phyloP scores from a whole-genome alignment of 2,888 invertebrate species.

The Seira ritae region DNA sequence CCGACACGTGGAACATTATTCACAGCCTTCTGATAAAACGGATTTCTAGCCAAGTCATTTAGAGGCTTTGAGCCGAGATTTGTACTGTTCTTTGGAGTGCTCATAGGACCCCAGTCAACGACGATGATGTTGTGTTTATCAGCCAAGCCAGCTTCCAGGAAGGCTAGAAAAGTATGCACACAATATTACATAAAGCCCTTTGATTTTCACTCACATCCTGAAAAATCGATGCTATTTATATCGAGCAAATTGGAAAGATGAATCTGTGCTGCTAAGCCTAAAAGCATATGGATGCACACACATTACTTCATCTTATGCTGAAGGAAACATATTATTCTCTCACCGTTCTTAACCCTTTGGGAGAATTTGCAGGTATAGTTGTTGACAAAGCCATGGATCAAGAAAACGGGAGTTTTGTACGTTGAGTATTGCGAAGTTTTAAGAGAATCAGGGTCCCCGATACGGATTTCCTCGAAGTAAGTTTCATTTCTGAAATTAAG shows the following conservation, averaged over 20 bases:
- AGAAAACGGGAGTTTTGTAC: constrained; percentile 39
- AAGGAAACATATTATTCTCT: background rate
- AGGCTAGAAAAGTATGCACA: constrained; percentile 30
- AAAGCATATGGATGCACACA: background rate
- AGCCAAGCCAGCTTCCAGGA: constrained; percentile 44
- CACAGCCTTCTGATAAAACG: constrained; percentile 59
- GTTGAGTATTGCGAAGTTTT: constrained; percentile 39
- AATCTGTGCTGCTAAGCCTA: no score
- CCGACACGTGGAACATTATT: constrained; percentile 64
- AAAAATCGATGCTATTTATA: no score
- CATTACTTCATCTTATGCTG: background rate
- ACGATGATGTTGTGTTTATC: constrained; percentile 53
- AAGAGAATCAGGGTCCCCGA: constrained; percentile 44
- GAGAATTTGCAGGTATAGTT: constrained; percentile 62
- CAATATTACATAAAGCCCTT: no score
- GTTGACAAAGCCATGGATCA: constrained; percentile 65
- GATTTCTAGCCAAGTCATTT: constrained; percentile 54
- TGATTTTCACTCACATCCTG: no score
- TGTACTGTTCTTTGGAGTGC: constrained; percentile 54
- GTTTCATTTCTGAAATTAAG: constrained; percentile 50
- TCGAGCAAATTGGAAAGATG: no score
- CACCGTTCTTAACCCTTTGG: constrained; percentile 63
- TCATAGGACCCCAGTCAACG: constrained; percentile 64
- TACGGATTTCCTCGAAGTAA: constrained; percentile 48
- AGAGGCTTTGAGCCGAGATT: constrained; percentile 30